Evolutionary conservation across 2,113 vertebrate genomes (phyloP), one percentile per base, ranked within the genome.

Genomic region (Scatophagus argus): DNA sequence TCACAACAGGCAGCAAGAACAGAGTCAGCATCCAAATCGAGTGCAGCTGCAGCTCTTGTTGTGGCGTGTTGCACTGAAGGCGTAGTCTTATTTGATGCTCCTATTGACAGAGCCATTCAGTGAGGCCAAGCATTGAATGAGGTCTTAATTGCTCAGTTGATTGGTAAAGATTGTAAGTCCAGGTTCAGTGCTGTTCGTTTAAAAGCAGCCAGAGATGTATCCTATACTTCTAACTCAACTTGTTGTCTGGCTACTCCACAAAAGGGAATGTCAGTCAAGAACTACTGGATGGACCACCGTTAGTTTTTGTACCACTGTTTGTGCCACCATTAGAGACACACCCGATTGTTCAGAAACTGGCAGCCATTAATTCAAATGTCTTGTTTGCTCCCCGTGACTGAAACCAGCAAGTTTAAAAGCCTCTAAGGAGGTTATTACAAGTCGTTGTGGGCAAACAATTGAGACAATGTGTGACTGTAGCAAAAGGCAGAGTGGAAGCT

Each of bases 21-120:
- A 74, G n/a, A 56, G 56, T 89, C 72, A 76, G 85, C 85, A 74
- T 85, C 84, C 75, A 66, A 74, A 74, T 39, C 1, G 13, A 55
- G 36, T 71, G 79, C 79, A 88, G 83, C 79, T 84, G 86, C 79
- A 61, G 51, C 25, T 61, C 39, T 23, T 38, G 81, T 61, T 8
- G 31, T 49, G 43, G 39, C 55, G 16, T 51, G 61, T 69, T 41
- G 39, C 13, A 39, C 19, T 32, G 11, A 23, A 64, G 39, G 13
- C 43, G 56, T 31, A 16, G n/a, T 9, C 16, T n/a, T 23, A 4
- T 46, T 59, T 41, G 8, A 1, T n/a, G 36, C 12, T 10, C 16
- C 29, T 9, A 14, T 31, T 13, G 25, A 66, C 25, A 23, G 55
- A 46, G 3, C 23, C 23, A 47, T 65, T 74, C 11, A 39, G 19